A percentile compares a stretch with the other conserved stretches of the same genome.
Evolutionary conservation across 2,113 vertebrate species (phyloP).

Genomic region (Xyrauchen texanus): DNA sequence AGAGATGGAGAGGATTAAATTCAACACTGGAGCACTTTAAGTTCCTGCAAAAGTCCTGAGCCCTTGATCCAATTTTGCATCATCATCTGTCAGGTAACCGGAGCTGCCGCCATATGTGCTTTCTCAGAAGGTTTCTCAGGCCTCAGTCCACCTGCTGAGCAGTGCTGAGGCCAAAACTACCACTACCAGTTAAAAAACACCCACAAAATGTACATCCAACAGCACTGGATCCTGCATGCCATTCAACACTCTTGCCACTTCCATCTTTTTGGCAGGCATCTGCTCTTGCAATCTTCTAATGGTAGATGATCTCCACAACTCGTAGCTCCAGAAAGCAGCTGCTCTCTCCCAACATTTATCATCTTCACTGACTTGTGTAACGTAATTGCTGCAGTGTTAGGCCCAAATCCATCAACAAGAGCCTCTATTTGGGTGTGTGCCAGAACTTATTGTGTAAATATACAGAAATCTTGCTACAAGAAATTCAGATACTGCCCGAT

Average conservation of each 20-base stretch:
- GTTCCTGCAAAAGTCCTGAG: conserved; percentile 15
- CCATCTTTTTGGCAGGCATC: conserved; percentile 20
- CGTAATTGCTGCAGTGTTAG: conserved; percentile 47
- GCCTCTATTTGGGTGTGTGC: too few species aligned
- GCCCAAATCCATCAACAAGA: conserved; percentile 14
- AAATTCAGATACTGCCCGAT: not conserved
- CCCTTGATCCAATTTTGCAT: conserved; percentile 2
- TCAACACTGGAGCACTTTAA: conserved; percentile 31
- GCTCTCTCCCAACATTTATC: conserved; percentile 54
- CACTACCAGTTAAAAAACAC: conserved; percentile 20
- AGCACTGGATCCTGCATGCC: conserved; percentile 4
- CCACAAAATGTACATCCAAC: conserved; percentile 30
- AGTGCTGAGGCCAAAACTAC: conserved; percentile 40
- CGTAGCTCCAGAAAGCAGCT: conserved; percentile 49
- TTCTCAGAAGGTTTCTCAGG: conserved; percentile 34
- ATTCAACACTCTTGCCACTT: conserved; percentile 32
- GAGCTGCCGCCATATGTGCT: conserved; percentile 21
- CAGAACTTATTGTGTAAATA: conserved; percentile 53
- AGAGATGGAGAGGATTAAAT: not conserved
- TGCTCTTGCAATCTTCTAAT: conserved; percentile 44
- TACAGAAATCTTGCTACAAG: conserved; percentile 36
- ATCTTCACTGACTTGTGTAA: conserved; percentile 49
- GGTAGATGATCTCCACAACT: conserved; percentile 7
- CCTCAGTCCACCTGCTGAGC: conserved; percentile 5
- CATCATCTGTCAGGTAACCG: conserved; percentile 53